Evolutionary conservation across 37 sponge, comb jelly and placozoan species (phyloP).

Genomic region (Sycon ciliatum): DNA sequence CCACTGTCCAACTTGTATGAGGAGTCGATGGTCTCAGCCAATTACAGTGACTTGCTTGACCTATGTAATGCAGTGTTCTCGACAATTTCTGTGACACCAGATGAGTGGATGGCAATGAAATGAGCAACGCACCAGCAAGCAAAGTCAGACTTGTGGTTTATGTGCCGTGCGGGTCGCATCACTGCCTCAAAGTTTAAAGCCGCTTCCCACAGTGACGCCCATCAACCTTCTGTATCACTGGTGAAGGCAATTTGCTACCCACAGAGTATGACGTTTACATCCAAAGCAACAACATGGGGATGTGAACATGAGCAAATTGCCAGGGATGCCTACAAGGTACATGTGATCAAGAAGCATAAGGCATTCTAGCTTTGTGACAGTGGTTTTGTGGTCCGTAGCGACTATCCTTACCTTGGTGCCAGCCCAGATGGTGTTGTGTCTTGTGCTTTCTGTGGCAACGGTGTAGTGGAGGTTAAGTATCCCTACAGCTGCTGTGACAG

Average conservation of each 20-base stretch:
- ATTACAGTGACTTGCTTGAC: conserved; percentile 30
- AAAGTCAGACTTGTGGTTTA: conserved; percentile 35
- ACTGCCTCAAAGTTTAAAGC: conserved; percentile 52
- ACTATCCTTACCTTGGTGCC: conserved; percentile 49
- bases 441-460: conserved; percentile 47
- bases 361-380: conserved; percentile 14
- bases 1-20: too few species aligned
- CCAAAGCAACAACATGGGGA: conserved; percentile 43
- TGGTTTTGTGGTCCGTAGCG: conserved; percentile 26
- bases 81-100: background rate
- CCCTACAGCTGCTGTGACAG: conserved; percentile 30
- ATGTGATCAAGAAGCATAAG: conserved; percentile 19
- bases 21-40: too few species aligned
- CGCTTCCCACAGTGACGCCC: conserved; percentile 30
- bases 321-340: conserved; percentile 11
- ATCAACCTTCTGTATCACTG: conserved; percentile 32
- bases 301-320: conserved; percentile 45
- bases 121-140: conserved; percentile 34
- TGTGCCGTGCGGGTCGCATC: conserved; percentile 41
- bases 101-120: conserved; percentile 22
- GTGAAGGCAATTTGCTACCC: conserved; percentile 54
- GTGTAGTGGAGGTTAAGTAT: conserved; percentile 43
- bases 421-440: conserved; percentile 49
- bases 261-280: conserved; percentile 26
- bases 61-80: conserved; percentile 11